A percentile compares a stretch with the other conserved stretches of the same genome.
Conservation (phyloP, 2,888 invertebrate genomes). For the Tipula lateralis region DNA sequence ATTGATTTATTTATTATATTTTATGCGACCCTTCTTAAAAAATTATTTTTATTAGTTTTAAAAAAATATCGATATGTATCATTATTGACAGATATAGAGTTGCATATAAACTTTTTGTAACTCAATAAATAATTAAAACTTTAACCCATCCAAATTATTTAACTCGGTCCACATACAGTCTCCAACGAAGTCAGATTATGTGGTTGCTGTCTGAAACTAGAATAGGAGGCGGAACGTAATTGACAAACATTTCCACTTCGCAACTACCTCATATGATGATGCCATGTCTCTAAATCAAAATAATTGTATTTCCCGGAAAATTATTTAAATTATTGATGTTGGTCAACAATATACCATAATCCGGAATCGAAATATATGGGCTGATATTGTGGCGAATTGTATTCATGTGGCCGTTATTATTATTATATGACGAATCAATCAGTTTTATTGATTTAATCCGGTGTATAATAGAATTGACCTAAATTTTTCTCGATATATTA, state of each 20-base stretch:
- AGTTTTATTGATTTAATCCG: conserved; percentile 1
- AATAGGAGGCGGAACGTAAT: no score
- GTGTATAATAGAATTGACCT: neutral
- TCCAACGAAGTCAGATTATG: no score
- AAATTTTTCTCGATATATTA: neutral
- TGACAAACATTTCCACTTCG: no score
- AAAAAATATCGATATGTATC: neutral
- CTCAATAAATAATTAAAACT: neutral
- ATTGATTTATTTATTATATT: conserved; percentile 11
- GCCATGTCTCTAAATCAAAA: no score
- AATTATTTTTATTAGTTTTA: neutral
- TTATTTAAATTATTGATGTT: neutral
- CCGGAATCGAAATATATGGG: neutral
- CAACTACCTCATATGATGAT: no score
- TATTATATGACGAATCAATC: neutral
- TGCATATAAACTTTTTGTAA: neutral
- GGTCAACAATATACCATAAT: neutral
- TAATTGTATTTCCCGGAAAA: neutral
- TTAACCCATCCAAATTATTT: neutral
- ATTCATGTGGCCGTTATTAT: no score
- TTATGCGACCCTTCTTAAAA: neutral
- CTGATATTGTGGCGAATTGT: neutral
- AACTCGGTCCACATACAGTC: no score
- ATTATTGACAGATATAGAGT: neutral
- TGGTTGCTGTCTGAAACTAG: no score